Evolutionary conservation across 2,797 vertebrate species (phyloP).

Genomic region (Pseudomugil tenellus): DNA sequence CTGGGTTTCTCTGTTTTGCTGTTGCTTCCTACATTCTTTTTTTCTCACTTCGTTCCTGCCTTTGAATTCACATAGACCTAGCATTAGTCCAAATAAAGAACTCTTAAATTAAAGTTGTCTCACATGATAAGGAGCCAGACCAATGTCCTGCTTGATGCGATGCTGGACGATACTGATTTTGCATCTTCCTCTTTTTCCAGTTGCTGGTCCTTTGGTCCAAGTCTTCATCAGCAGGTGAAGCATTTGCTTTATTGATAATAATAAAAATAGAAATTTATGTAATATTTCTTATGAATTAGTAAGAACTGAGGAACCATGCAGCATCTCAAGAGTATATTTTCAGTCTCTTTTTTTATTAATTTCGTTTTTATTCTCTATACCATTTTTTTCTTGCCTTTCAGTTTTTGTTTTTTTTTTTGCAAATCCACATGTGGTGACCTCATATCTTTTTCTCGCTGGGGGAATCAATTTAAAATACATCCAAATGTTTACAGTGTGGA

Average conservation of each 20-base stretch:
- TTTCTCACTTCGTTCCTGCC: too few relatives aligned
- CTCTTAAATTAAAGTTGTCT: too few relatives aligned
- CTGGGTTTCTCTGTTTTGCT: too few relatives aligned
- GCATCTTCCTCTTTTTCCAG: neutral
- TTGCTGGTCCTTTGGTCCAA: neutral
- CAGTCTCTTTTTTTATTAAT: neutral
- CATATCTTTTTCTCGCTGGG: neutral
- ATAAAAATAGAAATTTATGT: neutral
- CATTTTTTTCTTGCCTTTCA: neutral
- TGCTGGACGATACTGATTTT: neutral
- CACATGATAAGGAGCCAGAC: too few relatives aligned
- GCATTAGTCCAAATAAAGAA: too few relatives aligned
- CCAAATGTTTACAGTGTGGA: slow-evolving; percentile 23
- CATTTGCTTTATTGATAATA: neutral
- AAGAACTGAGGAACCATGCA: neutral
- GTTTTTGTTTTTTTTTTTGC: neutral
- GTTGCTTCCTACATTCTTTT: too few relatives aligned
- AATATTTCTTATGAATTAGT: neutral
- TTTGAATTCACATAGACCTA: too few relatives aligned
- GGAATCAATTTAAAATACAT: slow-evolving; percentile 23
- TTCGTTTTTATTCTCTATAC: neutral
- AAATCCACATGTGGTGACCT: neutral
- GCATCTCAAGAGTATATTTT: neutral
- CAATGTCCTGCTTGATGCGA: neutral
- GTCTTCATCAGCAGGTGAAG: neutral